Evolutionary conservation across 1,140 invertebrate species (phyloP).

Genomic region (Drosophila kanapiae): DNA sequence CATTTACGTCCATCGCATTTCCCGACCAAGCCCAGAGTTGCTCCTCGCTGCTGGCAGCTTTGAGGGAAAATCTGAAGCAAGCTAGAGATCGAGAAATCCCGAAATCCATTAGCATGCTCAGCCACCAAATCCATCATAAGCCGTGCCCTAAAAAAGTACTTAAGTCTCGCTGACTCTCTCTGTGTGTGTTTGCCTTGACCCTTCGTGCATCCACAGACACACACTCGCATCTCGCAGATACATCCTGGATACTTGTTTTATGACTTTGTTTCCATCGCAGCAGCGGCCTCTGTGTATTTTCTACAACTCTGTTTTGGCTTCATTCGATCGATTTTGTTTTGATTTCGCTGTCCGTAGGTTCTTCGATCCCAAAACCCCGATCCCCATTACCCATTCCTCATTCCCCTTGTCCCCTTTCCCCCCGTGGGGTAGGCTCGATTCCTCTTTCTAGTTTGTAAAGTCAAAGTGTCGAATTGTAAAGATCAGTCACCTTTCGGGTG

Average conservation of each 20-base stretch:
- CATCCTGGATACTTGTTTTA: constrained; percentile 82
- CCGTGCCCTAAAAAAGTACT: constrained; percentile 51
- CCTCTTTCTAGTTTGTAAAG: constrained; percentile 60
- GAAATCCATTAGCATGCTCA: constrained; percentile 78
- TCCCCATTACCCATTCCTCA: constrained; percentile 14
- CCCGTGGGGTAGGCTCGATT: constrained; percentile 5
- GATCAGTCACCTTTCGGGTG: constrained; percentile 77
- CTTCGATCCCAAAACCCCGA: constrained; percentile 12
- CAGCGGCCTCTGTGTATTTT: constrained; percentile 59
- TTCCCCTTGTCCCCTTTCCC: background rate
- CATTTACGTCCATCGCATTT: constrained; percentile 70
- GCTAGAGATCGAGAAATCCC: constrained; percentile 18
- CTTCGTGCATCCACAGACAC: constrained; percentile 24
- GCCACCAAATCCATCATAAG: constrained; percentile 76
- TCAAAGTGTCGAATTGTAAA: constrained; percentile 82
- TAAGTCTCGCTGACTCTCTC: constrained; percentile 33
- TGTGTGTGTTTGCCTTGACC: constrained; percentile 72
- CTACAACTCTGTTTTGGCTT: constrained; percentile 74
- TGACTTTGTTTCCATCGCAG: constrained; percentile 68
- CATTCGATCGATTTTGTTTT: constrained; percentile 75
- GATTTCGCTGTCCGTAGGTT: constrained; percentile 57
- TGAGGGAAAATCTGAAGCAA: constrained; percentile 19
- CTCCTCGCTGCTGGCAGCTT: constrained; percentile 37
- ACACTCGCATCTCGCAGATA: constrained; percentile 14
- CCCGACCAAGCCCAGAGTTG: constrained; percentile 14